Evolutionary conservation across 2,888 invertebrate species (phyloP).

Genomic region (Perdita meconis): DNA sequence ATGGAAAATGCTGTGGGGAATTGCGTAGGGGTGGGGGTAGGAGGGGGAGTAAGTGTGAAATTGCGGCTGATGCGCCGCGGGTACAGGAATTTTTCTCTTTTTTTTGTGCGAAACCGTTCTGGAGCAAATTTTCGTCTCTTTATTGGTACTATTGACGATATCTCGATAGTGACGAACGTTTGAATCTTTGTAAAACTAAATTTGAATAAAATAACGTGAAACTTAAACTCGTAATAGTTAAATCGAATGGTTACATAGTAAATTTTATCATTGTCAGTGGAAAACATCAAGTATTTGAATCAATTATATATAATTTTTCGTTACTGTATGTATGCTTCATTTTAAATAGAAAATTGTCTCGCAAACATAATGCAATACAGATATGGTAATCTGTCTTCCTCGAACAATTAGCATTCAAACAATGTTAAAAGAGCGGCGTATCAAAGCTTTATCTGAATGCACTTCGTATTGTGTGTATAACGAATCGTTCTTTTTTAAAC

Average conservation of each 20-base stretch:
- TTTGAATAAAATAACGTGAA: conserved; percentile 1
- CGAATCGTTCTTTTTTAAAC: conserved; percentile 7
- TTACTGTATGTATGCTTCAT: neutral
- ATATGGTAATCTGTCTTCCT: conserved; percentile 29
- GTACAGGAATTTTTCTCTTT: conserved; percentile 47
- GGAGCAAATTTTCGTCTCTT: conserved; percentile 28
- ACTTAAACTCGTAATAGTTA: too few relatives aligned
- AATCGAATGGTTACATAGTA: too few relatives aligned
- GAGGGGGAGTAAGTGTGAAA: conserved; percentile 75
- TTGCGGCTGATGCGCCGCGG: conserved; percentile 67
- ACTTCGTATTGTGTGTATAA: conserved; percentile 27
- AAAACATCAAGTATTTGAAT: too few relatives aligned
- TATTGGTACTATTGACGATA: conserved; percentile 3
- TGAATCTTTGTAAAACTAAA: neutral
- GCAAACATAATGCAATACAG: conserved; percentile 26
- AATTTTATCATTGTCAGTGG: too few relatives aligned
- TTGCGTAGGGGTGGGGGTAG: conserved; percentile 10
- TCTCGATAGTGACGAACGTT: neutral
- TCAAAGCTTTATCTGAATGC: conserved; percentile 29
- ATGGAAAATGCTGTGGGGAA: conserved; percentile 70
- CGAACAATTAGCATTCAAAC: conserved; percentile 28
- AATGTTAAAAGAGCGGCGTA: conserved; percentile 19
- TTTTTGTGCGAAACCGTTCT: conserved; percentile 32
- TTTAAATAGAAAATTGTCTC: conserved; percentile 14
- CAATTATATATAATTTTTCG: too few relatives aligned